These are phyloP conservation scores for Seladonia tumulorum DNA, from an alignment of 2,888 invertebrate genomes.

Conservation along the genomic window DNA sequence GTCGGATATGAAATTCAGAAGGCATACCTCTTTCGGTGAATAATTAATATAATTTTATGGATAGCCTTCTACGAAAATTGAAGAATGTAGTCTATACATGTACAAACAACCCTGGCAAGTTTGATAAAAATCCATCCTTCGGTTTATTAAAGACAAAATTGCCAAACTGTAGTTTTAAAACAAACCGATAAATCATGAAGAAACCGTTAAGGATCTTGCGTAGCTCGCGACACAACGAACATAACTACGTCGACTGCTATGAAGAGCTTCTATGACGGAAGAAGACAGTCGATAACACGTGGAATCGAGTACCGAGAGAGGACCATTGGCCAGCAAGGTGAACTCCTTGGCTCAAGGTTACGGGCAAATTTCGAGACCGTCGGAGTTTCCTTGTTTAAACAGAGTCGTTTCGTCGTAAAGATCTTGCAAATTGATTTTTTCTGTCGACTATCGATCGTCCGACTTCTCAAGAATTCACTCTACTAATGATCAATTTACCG, in stretches of 20 bases:
- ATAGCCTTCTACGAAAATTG: not conserved
- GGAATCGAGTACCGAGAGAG: not conserved
- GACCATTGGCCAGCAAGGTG: not conserved
- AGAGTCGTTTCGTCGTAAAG: not conserved
- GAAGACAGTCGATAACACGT: not conserved
- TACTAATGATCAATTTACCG: not conserved
- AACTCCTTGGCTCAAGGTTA: not conserved
- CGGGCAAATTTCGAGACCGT: not conserved
- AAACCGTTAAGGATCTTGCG: not conserved
- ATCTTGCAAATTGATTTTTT: conserved; percentile 1
- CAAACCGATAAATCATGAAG: not conserved
- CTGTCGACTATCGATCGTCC: not conserved
- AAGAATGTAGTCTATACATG: not conserved
- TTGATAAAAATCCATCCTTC: not conserved
- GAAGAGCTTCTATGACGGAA: not conserved
- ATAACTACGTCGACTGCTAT: not conserved
- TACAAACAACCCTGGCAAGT: not conserved
- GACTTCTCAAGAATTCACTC: not conserved
- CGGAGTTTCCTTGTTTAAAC: not conserved
- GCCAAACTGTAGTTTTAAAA: not conserved
- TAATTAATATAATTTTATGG: not conserved
- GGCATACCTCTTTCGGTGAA: too few species aligned
- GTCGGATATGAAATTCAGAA: too few species aligned
- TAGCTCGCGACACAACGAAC: not conserved
- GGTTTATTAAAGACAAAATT: not conserved